Base-by-base conservation (phyloP, 2,888 invertebrate genomes). In the Hydriomena furcata region DNA sequence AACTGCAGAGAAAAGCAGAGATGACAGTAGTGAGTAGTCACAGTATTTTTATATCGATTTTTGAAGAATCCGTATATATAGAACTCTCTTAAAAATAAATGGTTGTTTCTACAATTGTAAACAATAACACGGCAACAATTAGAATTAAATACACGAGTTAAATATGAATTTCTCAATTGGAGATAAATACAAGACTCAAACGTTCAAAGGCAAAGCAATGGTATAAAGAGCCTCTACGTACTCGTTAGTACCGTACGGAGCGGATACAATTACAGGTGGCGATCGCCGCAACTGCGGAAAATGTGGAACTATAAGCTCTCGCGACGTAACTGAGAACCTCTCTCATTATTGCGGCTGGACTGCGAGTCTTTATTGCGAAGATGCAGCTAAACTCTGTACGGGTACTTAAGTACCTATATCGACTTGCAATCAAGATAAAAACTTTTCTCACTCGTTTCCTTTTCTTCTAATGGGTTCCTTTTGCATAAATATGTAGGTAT, bases 191-290 rank as follows among this genome's bases (percentile, higher is more conserved):
- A 40, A 12, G 40, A 30, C 24, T 65, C 23, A 40, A 47, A 37
- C 60, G 58, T 64, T 67, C 64, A 58, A 25, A 45, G 45, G 41
- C 35, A 41, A 41, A 41, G 60, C 60, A 38, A 40, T 56, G 37
- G 59, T 60, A 55, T 59, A 59, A 37, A 62, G 62, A 60, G 62
- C 63, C 55, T 54, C 63, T 62, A 60, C 62, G 66, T 73, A 73
- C 73, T 70, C 69, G 70, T 71, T 66, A 69, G 67, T 63, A 48
- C 56, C 59, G 67, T 62, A 66, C 67, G 66, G 65, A 68, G 77
- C 87, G 87, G 88, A 89, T 76, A 80, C 84, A 88, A 89, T 89
- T 89, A 89, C 80, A 85, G 84, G 65, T 79, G 68, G 72, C 79
- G 78, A 83, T 82, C 76, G 75, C 73, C 72, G 68, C 68, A 63